phyloP scores from a whole-genome alignment of 2,888 invertebrate genomes.

The Tortrix viridana region DNA sequence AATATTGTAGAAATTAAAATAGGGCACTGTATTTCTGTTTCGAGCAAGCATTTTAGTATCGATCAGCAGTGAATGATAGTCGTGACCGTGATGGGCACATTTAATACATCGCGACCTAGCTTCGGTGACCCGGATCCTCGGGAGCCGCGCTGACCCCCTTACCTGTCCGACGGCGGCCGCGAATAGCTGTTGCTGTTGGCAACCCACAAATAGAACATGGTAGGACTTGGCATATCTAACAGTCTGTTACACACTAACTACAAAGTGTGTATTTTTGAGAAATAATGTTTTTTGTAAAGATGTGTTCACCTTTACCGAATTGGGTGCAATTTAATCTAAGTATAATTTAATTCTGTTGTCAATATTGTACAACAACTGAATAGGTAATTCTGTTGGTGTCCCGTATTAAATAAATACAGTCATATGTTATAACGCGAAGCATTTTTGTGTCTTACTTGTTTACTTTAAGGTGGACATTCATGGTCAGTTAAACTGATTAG shows the following conservation, averaged over 20 bases:
- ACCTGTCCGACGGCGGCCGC: slow-evolving; percentile 45
- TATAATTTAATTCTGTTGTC: too few species aligned
- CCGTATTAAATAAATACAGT: too few species aligned
- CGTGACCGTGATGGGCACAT: slow-evolving; percentile 55
- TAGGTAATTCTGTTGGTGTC: too few species aligned
- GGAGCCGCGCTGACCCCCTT: slow-evolving; percentile 57
- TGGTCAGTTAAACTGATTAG: too few species aligned
- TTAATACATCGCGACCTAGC: slow-evolving; percentile 57
- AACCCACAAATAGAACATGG: slow-evolving; percentile 31
- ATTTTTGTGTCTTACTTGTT: too few species aligned
- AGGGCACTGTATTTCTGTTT: slow-evolving; percentile 27
- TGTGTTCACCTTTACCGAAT: too few species aligned
- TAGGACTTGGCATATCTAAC: slow-evolving; percentile 10
- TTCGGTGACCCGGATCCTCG: slow-evolving; percentile 67
- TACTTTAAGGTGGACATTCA: too few species aligned
- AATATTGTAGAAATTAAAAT: slow-evolving; percentile 28
- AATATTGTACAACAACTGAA: too few species aligned
- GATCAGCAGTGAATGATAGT: slow-evolving; percentile 25
- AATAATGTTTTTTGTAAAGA: too few species aligned
- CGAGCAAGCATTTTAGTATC: slow-evolving; percentile 8
- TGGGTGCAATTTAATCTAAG: too few species aligned
- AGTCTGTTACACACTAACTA: neutral
- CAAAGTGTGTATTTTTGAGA: too few species aligned
- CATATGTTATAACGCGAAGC: too few species aligned
- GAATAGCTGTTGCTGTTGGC: slow-evolving; percentile 34